Evolutionary conservation across 2,888 invertebrate species (phyloP).

Genomic region (Zootermopsis nevadensis): DNA sequence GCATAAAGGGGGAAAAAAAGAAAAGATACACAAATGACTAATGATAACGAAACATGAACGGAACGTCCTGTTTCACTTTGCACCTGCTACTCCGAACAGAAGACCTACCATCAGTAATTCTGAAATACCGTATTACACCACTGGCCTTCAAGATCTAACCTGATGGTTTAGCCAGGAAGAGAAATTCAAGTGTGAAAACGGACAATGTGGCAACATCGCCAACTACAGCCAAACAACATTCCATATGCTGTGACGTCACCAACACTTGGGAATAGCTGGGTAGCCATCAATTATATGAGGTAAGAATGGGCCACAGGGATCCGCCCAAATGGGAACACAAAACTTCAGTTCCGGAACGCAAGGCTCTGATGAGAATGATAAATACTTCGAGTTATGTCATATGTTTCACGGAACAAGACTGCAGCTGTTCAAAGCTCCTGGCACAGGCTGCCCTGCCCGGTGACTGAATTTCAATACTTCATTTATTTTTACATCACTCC

Average conservation of each 20-base stretch:
- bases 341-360: not conserved
- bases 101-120: not conserved
- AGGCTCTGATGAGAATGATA: no score
- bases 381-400: no score
- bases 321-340: slow-evolving; percentile 8
- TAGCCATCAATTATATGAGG: slow-evolving; percentile 31
- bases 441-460: no score
- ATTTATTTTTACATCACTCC: no score
- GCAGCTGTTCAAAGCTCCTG: no score
- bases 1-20: no score
- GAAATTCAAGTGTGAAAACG: not conserved
- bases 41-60: no score
- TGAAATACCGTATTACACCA: not conserved
- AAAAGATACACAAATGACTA: no score
- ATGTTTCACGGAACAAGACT: no score
- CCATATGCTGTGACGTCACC: slow-evolving; percentile 17
- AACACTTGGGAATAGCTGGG: slow-evolving; percentile 19
- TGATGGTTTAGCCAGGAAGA: not conserved
- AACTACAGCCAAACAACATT: slow-evolving; percentile 24
- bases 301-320: not conserved
- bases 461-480: no score
- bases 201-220: slow-evolving; percentile 15
- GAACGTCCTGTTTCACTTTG: no score
- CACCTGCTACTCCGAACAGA: no score
- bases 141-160: not conserved